Evolutionary conservation across 2,113 vertebrate species (phyloP), one percentile per base, ranked within the genome.

Genomic region (Meriones unguiculatus): DNA sequence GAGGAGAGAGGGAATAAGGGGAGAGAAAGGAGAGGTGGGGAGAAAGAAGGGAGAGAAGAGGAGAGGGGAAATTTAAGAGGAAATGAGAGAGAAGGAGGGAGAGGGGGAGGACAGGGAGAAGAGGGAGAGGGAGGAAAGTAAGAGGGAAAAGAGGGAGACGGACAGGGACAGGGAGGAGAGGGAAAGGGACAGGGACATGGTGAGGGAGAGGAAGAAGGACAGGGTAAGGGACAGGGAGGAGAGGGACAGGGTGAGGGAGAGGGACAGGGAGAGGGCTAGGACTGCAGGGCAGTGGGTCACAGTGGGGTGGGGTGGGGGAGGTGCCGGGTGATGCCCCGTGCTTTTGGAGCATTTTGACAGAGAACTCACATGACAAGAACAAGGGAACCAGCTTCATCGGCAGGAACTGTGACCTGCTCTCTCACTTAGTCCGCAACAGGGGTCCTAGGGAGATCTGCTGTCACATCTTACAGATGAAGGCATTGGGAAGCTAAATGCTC

Each of bases 391-490:
- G 35, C 2, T 5, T 82, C n/a, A 70, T 75, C 72, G 30, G 82
- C 12, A 54, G 46, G 1, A 0, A 22, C 9, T 25, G 80, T 65
- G 76, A 32, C 22, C 32, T 25, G 35, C 52, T 85, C 14, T 85
- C 14, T 75, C 88, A 38, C 75, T 93, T 82, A 70, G 15, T 46
- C 15, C 54, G 52, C 12, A 59, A 69, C 52, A 92, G 28, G 8
- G 62, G 62, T 75, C 46, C 38, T 67, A 20, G 32, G 65, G 22
- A 13, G 70, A 84, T 81, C 70, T 75, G 73, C 65, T 62, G 88
- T 92, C 32, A 76, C 13, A 24, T 72, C 67, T 94, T 77, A 81
- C 18, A 92, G 41, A 92, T 70, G 18, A 96, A 78, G 10, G 85
- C 32, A 41, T 17, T 46, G 92, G 52, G 75, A 87, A 81, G 62